These are phyloP conservation scores for Drosophila navojoa DNA, from an alignment of 1,140 invertebrate genomes.

Conservation along the genomic window DNA sequence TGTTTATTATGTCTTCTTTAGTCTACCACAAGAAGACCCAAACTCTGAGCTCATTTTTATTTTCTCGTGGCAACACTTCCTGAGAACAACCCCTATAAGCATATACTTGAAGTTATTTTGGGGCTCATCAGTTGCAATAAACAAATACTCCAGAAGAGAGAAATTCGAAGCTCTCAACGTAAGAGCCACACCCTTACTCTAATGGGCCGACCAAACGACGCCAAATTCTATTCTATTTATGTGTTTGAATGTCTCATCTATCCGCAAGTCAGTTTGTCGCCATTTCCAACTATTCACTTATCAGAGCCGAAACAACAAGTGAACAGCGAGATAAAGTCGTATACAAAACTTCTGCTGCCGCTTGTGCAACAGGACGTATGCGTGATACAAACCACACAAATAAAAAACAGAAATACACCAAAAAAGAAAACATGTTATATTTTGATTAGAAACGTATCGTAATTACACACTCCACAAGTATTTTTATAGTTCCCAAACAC, in stretches of 20 bases:
- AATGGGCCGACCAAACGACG: constrained; percentile 15
- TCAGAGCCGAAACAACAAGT: constrained; percentile 33
- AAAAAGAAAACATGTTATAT: constrained; percentile 19
- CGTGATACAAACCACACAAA: constrained; percentile 33
- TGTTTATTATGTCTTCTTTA: no score
- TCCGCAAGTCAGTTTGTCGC: not conserved
- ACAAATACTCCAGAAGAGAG: constrained; percentile 18
- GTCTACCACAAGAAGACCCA: not conserved
- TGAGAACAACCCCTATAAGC: constrained; percentile 12
- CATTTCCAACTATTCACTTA: constrained; percentile 10
- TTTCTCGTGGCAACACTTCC: not conserved
- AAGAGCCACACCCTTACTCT: constrained; percentile 30
- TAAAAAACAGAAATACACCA: not conserved
- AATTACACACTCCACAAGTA: constrained; percentile 29
- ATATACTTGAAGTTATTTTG: not conserved
- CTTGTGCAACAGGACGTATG: constrained; percentile 62
- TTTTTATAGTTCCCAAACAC: constrained; percentile 32
- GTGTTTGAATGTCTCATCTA: not conserved
- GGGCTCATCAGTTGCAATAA: constrained; percentile 22
- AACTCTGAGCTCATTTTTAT: not conserved
- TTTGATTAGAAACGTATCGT: constrained; percentile 34
- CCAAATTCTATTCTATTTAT: constrained; percentile 8
- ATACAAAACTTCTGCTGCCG: constrained; percentile 4
- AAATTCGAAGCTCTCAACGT: constrained; percentile 1
- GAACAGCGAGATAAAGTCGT: constrained; percentile 11